phyloP scores from a whole-genome alignment of 2,797 vertebrate genomes.

The Micromesistius poutassou region DNA sequence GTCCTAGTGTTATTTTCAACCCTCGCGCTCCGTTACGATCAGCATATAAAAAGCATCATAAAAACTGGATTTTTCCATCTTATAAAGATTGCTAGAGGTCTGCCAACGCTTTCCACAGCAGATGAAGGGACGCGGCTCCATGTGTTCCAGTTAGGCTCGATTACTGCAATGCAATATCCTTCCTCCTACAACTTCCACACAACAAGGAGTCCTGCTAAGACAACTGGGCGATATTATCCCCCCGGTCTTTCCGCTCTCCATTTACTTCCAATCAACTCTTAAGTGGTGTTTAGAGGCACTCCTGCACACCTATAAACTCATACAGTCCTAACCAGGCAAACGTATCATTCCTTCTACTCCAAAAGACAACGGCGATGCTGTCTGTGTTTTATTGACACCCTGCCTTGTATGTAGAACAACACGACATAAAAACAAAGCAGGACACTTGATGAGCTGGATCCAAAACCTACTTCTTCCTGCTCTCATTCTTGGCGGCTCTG shows the following conservation, averaged over 20 bases:
- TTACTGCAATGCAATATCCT: background rate
- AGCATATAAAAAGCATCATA: constrained; percentile 1
- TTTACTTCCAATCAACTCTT: background rate
- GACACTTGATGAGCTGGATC: background rate
- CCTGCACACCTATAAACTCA: background rate
- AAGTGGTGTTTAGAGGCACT: background rate
- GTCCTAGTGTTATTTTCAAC: background rate
- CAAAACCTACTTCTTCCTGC: background rate
- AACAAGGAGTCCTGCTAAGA: background rate
- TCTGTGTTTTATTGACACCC: background rate
- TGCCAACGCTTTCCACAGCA: background rate
- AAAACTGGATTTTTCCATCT: background rate
- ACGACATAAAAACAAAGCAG: background rate
- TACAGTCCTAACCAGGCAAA: background rate
- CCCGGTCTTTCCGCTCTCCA: background rate
- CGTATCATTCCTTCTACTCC: background rate
- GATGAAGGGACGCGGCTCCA: background rate
- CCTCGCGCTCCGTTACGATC: background rate
- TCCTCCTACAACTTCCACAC: background rate
- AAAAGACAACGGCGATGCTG: background rate
- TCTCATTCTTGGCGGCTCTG: background rate
- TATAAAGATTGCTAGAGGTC: background rate
- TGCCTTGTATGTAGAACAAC: background rate
- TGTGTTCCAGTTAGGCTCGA: background rate
- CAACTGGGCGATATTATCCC: background rate